A percentile compares a stretch with the other conserved stretches of the same genome.
Conservation (phyloP, 2,113 vertebrate genomes). For the Poeciliopsis occidentalis region DNA sequence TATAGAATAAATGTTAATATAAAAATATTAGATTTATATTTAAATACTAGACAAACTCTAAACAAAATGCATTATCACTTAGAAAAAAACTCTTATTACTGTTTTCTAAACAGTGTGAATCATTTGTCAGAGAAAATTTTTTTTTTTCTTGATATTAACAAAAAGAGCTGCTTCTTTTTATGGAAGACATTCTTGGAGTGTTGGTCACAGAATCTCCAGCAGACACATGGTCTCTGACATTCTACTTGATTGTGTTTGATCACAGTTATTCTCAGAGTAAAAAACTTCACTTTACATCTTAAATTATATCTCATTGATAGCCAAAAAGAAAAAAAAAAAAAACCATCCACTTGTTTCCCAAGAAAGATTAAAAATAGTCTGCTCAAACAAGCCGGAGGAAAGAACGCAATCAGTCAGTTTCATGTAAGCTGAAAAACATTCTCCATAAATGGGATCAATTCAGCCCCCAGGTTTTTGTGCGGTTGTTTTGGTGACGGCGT, state of each 20-base stretch:
- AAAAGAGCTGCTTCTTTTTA: slow-evolving; percentile 43
- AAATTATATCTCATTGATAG: slow-evolving; percentile 30
- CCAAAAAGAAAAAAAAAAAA: neutral
- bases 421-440: slow-evolving; percentile 1
- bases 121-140: neutral
- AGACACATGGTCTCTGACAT: slow-evolving; percentile 27
- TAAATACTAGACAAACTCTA: neutral
- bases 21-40: neutral
- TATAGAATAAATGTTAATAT: neutral
- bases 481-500: neutral
- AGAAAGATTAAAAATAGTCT: slow-evolving; percentile 18
- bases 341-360: neutral
- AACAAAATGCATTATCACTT: neutral
- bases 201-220: slow-evolving; percentile 43
- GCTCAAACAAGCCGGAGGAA: slow-evolving; percentile 3
- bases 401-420: slow-evolving; percentile 33
- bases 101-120: neutral
- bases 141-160: neutral
- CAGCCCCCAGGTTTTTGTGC: neutral
- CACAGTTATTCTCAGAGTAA: slow-evolving; percentile 53
- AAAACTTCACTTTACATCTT: slow-evolving; percentile 28
- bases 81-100: neutral
- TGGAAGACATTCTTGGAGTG: slow-evolving; percentile 55
- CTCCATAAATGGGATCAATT: neutral
- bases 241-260: slow-evolving; percentile 12